A percentile compares a stretch with the other conserved stretches of the same genome.
phyloP scores from a whole-genome alignment of 2,888 invertebrate species.

The Leptinotarsa rubiginosa region DNA sequence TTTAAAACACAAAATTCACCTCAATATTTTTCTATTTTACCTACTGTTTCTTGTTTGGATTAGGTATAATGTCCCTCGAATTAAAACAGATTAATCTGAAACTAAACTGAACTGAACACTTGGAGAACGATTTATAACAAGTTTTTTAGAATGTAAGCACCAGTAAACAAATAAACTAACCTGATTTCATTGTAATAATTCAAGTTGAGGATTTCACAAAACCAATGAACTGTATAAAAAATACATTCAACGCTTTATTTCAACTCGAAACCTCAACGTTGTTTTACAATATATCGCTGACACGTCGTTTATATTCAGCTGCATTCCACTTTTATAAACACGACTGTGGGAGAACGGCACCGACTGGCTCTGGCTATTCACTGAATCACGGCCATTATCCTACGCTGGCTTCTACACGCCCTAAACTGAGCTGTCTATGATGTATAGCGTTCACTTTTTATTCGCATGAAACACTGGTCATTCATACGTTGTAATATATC shows the following conservation, averaged over 20 bases:
- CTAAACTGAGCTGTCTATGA: slow-evolving; percentile 45
- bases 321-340: slow-evolving; percentile 41
- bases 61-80: too few relatives aligned
- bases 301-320: slow-evolving; percentile 49
- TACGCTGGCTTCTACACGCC: slow-evolving; percentile 59
- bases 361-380: slow-evolving; percentile 37
- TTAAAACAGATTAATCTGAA: too few relatives aligned
- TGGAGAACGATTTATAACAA: neutral
- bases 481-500: slow-evolving; percentile 1
- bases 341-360: slow-evolving; percentile 42
- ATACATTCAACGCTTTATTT: slow-evolving; percentile 21
- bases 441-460: slow-evolving; percentile 23
- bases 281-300: slow-evolving; percentile 39
- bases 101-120: neutral
- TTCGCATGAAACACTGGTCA: slow-evolving; percentile 27
- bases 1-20: too few relatives aligned
- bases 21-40: too few relatives aligned
- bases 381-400: slow-evolving; percentile 60
- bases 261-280: slow-evolving; percentile 23
- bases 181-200: slow-evolving; percentile 40
- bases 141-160: slow-evolving; percentile 34
- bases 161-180: slow-evolving; percentile 36
- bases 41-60: too few relatives aligned
- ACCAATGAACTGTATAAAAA: slow-evolving; percentile 3
- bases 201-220: slow-evolving; percentile 23